Conservation (phyloP, 1,140 invertebrate species). For the Limonius californicus region DNA sequence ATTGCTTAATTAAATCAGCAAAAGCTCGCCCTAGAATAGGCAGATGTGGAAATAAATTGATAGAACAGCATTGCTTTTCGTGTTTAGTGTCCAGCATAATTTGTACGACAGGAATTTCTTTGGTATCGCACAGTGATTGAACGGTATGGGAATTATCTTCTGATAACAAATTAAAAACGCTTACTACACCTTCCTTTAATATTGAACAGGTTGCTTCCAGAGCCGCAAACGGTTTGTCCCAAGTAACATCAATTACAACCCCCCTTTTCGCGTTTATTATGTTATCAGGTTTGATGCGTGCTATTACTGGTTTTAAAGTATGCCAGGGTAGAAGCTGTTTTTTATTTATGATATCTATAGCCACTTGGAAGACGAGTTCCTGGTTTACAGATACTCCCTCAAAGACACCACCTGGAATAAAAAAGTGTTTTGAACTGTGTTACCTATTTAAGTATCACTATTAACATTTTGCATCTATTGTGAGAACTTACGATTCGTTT, state of each 20-base stretch:
- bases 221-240: not conserved
- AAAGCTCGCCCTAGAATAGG: slow-evolving; percentile 69
- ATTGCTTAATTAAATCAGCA: slow-evolving; percentile 67
- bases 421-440: too few species aligned
- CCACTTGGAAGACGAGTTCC: not conserved
- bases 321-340: not conserved
- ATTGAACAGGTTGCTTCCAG: not conserved
- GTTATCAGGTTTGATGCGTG: not conserved
- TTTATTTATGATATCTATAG: not conserved
- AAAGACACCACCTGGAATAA: not conserved
- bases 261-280: not conserved
- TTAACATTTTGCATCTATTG: too few species aligned
- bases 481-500: too few species aligned
- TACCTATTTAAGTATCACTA: too few species aligned
- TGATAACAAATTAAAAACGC: slow-evolving; percentile 76
- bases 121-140: slow-evolving; percentile 81
- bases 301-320: not conserved
- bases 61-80: slow-evolving; percentile 50
- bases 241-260: not conserved
- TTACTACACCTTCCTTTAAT: slow-evolving; percentile 57
- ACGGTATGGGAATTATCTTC: slow-evolving; percentile 66
- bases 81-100: slow-evolving; percentile 65
- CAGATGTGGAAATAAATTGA: slow-evolving; percentile 80
- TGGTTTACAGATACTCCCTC: not conserved
- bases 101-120: slow-evolving; percentile 84